Percentiles rank a stretch among this genome's conserved stretches.
Evolutionary conservation across 2,888 invertebrate genomes (phyloP).

Genomic region (Platynereis dumerilii): DNA sequence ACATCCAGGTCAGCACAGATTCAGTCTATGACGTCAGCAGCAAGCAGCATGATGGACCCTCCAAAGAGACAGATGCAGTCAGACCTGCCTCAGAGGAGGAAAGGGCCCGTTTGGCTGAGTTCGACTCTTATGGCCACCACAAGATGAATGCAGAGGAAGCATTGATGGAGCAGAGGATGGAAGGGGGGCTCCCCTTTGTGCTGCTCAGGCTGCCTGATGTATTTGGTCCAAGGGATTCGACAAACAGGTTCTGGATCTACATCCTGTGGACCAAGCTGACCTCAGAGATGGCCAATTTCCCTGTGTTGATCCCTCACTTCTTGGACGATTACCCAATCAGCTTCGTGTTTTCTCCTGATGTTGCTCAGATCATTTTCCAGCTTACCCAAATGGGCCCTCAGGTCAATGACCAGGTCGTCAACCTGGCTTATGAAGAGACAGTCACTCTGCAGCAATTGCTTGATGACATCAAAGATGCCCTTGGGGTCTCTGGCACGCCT

Average conservation of each 20-base stretch:
- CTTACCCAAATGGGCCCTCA: slow-evolving; percentile 30
- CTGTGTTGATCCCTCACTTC: slow-evolving; percentile 53
- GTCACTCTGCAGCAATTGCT: slow-evolving; percentile 58
- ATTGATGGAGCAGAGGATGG: slow-evolving; percentile 46
- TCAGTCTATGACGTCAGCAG: slow-evolving; percentile 66
- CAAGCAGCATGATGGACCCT: slow-evolving; percentile 43
- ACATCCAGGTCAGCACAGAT: slow-evolving; percentile 65
- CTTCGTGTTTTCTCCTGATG: slow-evolving; percentile 64
- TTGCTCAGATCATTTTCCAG: slow-evolving; percentile 55
- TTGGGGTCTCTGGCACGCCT: slow-evolving; percentile 27
- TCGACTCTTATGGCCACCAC: slow-evolving; percentile 63
- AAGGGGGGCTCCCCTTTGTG: slow-evolving; percentile 56
- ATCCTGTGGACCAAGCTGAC: slow-evolving; percentile 63
- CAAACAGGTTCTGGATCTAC: slow-evolving; percentile 65
- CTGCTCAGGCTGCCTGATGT: slow-evolving; percentile 65
- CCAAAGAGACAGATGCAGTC: slow-evolving; percentile 60
- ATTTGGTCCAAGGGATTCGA: slow-evolving; percentile 65
- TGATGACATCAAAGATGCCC: slow-evolving; percentile 42
- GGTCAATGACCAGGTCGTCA: slow-evolving; percentile 55
- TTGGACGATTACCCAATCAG: slow-evolving; percentile 56
- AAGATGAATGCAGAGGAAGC: slow-evolving; percentile 64
- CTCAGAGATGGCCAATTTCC: slow-evolving; percentile 36
- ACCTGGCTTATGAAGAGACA: slow-evolving; percentile 59
- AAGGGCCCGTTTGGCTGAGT: slow-evolving; percentile 43
- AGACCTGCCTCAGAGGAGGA: slow-evolving; percentile 56